Evolutionary conservation across 2,797 vertebrate genomes (phyloP).

Genomic region (Basileuterus tristriatus): DNA sequence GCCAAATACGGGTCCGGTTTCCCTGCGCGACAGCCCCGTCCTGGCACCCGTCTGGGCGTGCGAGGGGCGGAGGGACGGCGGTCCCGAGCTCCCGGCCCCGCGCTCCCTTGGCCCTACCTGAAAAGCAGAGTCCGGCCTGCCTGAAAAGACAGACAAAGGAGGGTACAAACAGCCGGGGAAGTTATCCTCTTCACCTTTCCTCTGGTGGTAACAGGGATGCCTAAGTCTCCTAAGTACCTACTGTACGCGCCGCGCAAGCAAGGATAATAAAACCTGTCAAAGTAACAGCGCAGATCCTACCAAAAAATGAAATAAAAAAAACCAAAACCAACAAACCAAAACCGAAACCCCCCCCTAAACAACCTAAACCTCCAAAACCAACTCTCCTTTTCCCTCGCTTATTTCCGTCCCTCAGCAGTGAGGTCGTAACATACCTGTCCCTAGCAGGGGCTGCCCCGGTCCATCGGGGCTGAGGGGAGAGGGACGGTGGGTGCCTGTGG

Average conservation of each 20-base stretch:
- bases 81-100: not conserved
- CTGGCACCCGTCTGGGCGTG: not conserved
- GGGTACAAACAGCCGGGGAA: not conserved
- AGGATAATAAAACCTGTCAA: not conserved
- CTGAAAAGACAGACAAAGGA: not conserved
- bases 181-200: not conserved
- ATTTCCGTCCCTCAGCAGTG: not conserved
- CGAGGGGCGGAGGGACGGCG: not conserved
- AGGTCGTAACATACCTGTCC: not conserved
- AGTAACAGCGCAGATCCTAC: not conserved
- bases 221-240: not conserved
- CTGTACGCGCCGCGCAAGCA: not conserved
- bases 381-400: not conserved
- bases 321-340: not conserved
- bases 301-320: not conserved
- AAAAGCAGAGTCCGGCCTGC: not conserved
- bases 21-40: not conserved
- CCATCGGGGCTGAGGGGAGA: not conserved
- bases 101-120: not conserved
- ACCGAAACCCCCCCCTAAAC: no score
- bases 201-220: not conserved
- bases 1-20: not conserved
- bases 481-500: fast-evolving
- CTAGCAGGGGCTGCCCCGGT: not conserved
- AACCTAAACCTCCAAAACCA: fast-evolving